Conservation (phyloP, 1,140 invertebrate genomes). For the Himalopsyche phryganea region DNA sequence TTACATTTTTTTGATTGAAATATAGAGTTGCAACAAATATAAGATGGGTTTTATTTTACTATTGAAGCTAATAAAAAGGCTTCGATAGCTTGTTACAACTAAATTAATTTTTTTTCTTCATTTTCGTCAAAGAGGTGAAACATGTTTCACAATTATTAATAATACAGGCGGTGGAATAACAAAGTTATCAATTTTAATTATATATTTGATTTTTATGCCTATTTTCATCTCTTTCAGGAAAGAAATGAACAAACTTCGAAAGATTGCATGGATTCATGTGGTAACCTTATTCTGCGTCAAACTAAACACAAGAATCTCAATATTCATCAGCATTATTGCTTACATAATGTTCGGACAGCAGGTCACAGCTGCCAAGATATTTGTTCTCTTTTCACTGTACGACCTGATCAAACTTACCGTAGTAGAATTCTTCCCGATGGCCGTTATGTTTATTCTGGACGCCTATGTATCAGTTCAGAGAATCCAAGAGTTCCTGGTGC, state of each 20-base stretch:
- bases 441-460: conserved; percentile 57
- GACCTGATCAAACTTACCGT: conserved; percentile 68
- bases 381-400: conserved; percentile 71
- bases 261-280: conserved; percentile 64
- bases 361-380: conserved; percentile 72
- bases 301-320: conserved; percentile 70
- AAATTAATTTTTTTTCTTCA: too few relatives aligned
- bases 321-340: conserved; percentile 75
- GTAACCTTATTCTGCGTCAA: conserved; percentile 64
- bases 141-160: too few relatives aligned
- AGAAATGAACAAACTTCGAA: conserved; percentile 65
- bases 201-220: too few relatives aligned
- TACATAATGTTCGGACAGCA: conserved; percentile 65
- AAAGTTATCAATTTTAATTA: too few relatives aligned
- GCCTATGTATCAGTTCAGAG: conserved; percentile 64
- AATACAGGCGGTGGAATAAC: too few relatives aligned
- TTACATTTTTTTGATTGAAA: too few relatives aligned
- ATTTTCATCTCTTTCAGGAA: conserved; percentile 45
- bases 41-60: too few relatives aligned
- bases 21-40: too few relatives aligned
- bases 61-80: too few relatives aligned
- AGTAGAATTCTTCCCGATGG: conserved; percentile 70
- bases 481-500: conserved; percentile 62
- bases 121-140: too few relatives aligned
- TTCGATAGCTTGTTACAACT: too few relatives aligned